A percentile compares a stretch with the other conserved stretches of the same genome.
These are phyloP conservation scores for Macaria notata DNA, from an alignment of 2,888 invertebrate genomes.

Conservation along the genomic window DNA sequence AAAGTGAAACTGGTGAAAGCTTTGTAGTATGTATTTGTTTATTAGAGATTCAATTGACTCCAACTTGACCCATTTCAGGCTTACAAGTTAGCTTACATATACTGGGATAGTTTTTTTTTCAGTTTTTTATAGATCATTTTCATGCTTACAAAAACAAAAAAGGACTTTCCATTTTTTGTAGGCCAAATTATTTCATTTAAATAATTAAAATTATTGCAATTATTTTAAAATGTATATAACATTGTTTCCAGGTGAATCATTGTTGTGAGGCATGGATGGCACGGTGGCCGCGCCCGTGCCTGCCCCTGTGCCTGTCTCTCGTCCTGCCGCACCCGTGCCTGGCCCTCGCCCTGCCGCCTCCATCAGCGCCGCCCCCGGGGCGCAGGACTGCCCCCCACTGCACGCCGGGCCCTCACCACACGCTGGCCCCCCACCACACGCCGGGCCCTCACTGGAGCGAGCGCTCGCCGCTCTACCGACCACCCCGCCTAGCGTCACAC, in stretches of 20 bases:
- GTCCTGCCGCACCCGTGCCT: conserved; percentile 10
- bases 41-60: no score
- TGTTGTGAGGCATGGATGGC: conserved; percentile 53
- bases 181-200: no score
- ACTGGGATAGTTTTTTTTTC: no score
- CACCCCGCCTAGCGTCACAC: neutral
- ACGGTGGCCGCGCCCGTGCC: conserved; percentile 23
- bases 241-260: conserved; percentile 42
- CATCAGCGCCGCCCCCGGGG: neutral
- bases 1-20: no score
- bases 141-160: no score
- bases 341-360: neutral
- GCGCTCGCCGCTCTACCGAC: neutral
- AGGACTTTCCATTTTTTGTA: no score
- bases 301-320: neutral
- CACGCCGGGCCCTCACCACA: neutral
- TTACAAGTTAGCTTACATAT: no score
- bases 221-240: neutral
- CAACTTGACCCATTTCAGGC: no score
- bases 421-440: neutral
- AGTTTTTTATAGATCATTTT: no score
- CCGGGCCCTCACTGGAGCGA: neutral
- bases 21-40: no score
- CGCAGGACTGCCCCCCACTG: neutral
- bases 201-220: neutral